Evolutionary conservation across 2,888 invertebrate species (phyloP).

Genomic region (Elgonia sp.): DNA sequence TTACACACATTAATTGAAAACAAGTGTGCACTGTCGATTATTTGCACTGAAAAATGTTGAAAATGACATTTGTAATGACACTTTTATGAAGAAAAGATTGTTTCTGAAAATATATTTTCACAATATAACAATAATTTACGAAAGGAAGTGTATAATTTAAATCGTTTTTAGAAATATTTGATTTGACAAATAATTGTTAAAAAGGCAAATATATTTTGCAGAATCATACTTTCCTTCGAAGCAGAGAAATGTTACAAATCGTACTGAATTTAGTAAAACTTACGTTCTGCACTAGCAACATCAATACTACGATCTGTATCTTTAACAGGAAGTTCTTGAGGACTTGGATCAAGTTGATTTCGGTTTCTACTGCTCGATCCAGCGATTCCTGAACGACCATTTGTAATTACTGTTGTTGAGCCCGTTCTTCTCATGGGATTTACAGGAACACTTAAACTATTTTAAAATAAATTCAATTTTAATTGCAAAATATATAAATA

Average conservation of each 20-base stretch:
- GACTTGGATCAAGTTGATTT: constrained; percentile 85
- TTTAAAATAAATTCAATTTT: background rate
- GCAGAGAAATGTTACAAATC: too few relatives aligned
- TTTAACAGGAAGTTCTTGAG: constrained; percentile 86
- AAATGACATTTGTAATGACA: constrained; percentile 6
- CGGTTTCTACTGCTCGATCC: constrained; percentile 83
- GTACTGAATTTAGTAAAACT: constrained; percentile 77
- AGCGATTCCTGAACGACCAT: constrained; percentile 80
- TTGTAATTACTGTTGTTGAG: constrained; percentile 83
- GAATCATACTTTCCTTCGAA: background rate
- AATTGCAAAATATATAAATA: background rate
- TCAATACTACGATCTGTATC: constrained; percentile 86
- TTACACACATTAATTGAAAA: background rate
- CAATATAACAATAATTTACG: too few relatives aligned
- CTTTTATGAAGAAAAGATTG: background rate
- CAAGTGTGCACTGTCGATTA: background rate
- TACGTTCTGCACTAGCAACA: constrained; percentile 88
- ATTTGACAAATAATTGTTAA: background rate
- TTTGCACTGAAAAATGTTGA: background rate
- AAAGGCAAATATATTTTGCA: background rate
- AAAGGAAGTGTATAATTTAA: too few relatives aligned
- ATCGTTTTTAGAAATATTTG: too few relatives aligned
- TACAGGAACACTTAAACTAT: constrained; percentile 82
- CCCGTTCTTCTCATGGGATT: constrained; percentile 83
- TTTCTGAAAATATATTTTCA: constrained; percentile 28